phyloP scores from a whole-genome alignment of 64 coral and sea anemone species.

The Stylophora pistillata region DNA sequence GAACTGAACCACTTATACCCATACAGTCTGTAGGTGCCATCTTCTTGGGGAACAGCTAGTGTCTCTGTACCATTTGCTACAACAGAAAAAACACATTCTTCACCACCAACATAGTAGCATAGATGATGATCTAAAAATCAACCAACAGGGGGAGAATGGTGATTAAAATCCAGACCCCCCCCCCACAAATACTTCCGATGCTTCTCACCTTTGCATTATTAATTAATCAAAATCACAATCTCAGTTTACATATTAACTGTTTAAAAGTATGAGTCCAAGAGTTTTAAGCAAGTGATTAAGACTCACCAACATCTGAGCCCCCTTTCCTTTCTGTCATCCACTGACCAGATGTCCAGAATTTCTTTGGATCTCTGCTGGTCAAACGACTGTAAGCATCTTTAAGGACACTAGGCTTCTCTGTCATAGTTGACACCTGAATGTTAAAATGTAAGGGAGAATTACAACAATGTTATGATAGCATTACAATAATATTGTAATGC shows the following conservation, averaged over 20 bases:
- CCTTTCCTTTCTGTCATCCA: constrained; percentile 96
- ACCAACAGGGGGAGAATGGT: too few species aligned
- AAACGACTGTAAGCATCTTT: constrained; percentile 59
- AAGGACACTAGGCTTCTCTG: constrained; percentile 19
- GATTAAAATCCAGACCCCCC: too few species aligned
- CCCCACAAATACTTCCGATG: too few species aligned
- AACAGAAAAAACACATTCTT: not conserved
- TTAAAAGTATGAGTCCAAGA: too few species aligned
- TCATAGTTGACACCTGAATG: constrained; percentile 15
- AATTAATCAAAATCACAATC: too few species aligned
- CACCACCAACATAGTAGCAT: too few species aligned
- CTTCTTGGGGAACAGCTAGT: constrained; percentile 50
- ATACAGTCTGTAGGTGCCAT: constrained; percentile 79
- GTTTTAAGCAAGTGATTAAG: too few species aligned
- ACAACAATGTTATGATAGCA: not conserved
- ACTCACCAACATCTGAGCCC: constrained; percentile 93
- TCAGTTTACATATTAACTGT: too few species aligned
- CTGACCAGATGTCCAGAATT: constrained; percentile 97
- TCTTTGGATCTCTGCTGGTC: constrained; percentile 61
- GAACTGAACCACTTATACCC: constrained; percentile 99
- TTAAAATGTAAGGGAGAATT: not conserved
- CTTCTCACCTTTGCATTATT: too few species aligned
- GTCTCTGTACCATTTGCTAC: constrained; percentile 91
- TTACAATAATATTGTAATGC: too few species aligned
- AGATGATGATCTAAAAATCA: too few species aligned